Percentiles rank a stretch among this genome's conserved stretches.
These are phyloP conservation scores for Zophobas morio DNA, from an alignment of 1,140 invertebrate genomes.

Conservation along the genomic window DNA sequence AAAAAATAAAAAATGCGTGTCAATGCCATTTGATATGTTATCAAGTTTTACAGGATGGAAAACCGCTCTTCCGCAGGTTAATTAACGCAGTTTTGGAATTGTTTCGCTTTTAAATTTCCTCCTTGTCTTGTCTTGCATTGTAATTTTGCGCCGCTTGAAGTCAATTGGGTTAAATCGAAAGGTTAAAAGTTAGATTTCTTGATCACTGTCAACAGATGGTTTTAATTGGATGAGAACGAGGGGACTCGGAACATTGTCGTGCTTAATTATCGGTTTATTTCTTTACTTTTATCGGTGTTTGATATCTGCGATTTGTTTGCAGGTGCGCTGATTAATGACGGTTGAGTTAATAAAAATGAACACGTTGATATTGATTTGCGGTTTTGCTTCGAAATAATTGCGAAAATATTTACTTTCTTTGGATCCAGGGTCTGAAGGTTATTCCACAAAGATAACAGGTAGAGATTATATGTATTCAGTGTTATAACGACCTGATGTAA, in stretches of 20 bases:
- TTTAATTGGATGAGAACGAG: slow-evolving; percentile 7
- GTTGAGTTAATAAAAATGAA: slow-evolving; percentile 19
- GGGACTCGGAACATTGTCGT: background rate
- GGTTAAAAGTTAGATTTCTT: slow-evolving; percentile 14
- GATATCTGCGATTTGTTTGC: slow-evolving; percentile 19
- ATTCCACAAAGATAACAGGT: no score
- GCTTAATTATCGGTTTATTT: background rate
- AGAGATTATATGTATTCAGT: no score
- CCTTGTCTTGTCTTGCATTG: background rate
- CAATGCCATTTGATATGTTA: no score
- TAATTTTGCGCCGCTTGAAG: background rate
- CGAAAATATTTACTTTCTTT: background rate
- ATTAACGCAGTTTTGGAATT: background rate
- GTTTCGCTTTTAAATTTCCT: background rate
- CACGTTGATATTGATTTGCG: background rate
- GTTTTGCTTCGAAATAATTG: background rate
- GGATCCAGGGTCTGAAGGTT: background rate
- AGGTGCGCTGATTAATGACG: slow-evolving; percentile 2
- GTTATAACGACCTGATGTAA: no score
- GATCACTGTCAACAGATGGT: slow-evolving; percentile 9
- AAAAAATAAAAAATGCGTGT: no score
- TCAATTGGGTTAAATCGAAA: slow-evolving; percentile 3
- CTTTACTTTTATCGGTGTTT: slow-evolving; percentile 9
- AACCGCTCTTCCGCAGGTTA: no score
- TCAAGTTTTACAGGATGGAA: no score